These are phyloP conservation scores for Lithobius niger DNA, from an alignment of 1,140 invertebrate genomes.

Conservation along the genomic window DNA sequence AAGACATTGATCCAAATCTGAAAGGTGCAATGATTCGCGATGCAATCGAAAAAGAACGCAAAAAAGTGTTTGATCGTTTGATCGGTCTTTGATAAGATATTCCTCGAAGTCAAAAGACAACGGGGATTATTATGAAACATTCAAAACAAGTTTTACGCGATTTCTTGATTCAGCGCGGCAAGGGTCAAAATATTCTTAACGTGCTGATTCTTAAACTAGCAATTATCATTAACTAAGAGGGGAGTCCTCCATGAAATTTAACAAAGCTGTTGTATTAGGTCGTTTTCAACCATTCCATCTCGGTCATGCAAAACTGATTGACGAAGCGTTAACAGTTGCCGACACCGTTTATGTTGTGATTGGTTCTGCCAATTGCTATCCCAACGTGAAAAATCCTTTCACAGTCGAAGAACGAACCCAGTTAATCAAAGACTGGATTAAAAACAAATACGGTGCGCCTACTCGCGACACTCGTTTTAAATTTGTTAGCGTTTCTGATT, in stretches of 20 bases:
- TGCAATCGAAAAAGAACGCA: no score
- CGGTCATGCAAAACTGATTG: not conserved
- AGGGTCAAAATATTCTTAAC: not conserved
- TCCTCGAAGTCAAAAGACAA: no score
- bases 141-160: no score
- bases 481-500: no score
- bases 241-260: not conserved
- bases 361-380: not conserved
- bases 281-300: slow-evolving; percentile 1
- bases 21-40: no score
- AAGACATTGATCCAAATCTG: no score
- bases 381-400: not conserved
- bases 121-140: no score
- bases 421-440: not conserved
- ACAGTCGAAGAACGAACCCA: not conserved
- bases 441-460: no score
- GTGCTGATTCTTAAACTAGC: not conserved
- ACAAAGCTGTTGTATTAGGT: not conserved
- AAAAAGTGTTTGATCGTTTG: no score
- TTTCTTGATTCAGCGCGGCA: no score
- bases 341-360: not conserved
- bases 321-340: not conserved
- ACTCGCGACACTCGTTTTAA: no score
- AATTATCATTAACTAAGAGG: not conserved
- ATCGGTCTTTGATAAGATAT: no score